Conservation (phyloP, 2,797 vertebrate species). For the Danionella dracula region DNA sequence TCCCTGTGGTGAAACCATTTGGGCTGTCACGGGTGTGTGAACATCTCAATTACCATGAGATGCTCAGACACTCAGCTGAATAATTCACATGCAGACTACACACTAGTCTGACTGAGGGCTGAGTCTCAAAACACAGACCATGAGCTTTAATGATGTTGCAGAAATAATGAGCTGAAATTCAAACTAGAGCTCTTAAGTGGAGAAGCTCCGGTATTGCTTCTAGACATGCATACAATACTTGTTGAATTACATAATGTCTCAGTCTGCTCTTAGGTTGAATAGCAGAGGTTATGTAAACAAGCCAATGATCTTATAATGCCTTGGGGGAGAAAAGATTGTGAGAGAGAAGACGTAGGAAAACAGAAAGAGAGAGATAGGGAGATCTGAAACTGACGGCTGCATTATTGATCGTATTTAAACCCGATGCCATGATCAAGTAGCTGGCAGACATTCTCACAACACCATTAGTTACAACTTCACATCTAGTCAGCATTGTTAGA, state of each 20-base stretch:
- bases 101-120: constrained; percentile 14
- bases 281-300: not conserved
- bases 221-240: not conserved
- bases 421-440: constrained; percentile 15
- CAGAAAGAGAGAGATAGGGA: constrained; percentile 15
- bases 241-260: not conserved
- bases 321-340: not conserved
- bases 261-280: not conserved
- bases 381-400: constrained; percentile 11
- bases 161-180: not conserved
- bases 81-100: constrained; percentile 11
- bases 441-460: not conserved
- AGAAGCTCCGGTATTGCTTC: not conserved
- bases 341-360: constrained; percentile 41
- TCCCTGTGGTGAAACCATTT: constrained; percentile 13
- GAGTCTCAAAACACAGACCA: constrained; percentile 18
- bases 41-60: constrained; percentile 11
- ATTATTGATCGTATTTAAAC: constrained; percentile 29
- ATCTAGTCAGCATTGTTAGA: constrained; percentile 11
- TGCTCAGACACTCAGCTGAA: not conserved
- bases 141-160: constrained; percentile 2
- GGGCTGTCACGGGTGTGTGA: constrained; percentile 1
- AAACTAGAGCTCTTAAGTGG: not conserved
- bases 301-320: not conserved
- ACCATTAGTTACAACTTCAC: constrained; percentile 14